Conservation (phyloP, 2,113 vertebrate genomes). For the Accipiter cooperii region DNA sequence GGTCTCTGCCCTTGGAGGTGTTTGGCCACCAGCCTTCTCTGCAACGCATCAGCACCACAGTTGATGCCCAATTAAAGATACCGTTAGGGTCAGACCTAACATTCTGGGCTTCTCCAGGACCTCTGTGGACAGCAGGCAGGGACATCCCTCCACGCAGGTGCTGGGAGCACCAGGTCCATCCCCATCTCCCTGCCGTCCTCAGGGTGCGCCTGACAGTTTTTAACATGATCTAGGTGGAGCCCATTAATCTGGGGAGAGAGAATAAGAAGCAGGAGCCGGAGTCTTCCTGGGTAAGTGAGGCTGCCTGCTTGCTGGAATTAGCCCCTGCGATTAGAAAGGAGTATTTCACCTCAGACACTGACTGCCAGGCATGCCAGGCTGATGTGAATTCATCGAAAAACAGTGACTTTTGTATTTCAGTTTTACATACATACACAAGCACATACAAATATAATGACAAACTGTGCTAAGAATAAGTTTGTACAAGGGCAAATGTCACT, state of each 20-base stretch:
- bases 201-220: neutral
- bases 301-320: neutral
- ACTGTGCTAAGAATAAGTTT: neutral
- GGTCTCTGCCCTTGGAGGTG: neutral
- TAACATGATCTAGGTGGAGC: neutral
- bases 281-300: neutral
- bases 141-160: rapidly evolving
- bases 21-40: neutral
- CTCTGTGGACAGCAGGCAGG: neutral
- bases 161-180: neutral
- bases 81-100: rapidly evolving
- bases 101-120: neutral
- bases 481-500: neutral
- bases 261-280: neutral
- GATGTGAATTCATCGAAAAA: neutral
- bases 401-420: neutral
- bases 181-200: neutral
- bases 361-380: neutral
- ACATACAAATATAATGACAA: neutral
- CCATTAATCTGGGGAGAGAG: neutral
- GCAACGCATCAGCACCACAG: neutral
- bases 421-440: neutral
- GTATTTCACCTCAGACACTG: neutral
- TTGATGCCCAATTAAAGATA: neutral
- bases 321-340: neutral